Conservation (phyloP, 2,113 vertebrate species). For the Clarias magur region DNA sequence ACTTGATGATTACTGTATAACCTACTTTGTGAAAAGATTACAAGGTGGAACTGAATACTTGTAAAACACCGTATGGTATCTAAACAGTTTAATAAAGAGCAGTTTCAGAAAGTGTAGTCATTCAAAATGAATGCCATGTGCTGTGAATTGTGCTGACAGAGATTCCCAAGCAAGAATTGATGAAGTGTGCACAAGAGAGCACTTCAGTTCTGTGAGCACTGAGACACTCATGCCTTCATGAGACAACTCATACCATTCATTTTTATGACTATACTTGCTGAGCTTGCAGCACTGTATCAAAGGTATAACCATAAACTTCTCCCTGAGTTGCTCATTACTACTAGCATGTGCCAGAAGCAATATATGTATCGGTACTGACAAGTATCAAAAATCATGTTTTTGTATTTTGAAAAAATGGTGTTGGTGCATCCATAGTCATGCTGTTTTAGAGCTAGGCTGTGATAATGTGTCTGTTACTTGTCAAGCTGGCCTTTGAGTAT, state of each 20-base stretch:
- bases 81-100: not conserved
- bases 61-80: not conserved
- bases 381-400: not conserved
- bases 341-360: not conserved
- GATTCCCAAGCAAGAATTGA: not conserved
- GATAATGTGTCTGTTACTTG: conserved; percentile 67
- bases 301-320: no score
- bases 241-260: no score
- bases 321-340: no score
- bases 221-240: no score
- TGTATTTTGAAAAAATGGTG: not conserved
- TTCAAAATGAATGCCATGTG: not conserved
- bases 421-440: not conserved
- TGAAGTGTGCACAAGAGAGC: not conserved
- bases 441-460: conserved; percentile 66
- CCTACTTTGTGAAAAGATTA: not conserved
- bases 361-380: not conserved
- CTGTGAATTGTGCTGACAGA: not conserved
- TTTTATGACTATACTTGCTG: no score
- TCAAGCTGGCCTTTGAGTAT: conserved; percentile 88
- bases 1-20: no score
- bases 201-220: no score
- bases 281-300: no score
- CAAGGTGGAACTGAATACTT: not conserved
- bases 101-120: not conserved